Base-by-base conservation (phyloP, 2,113 vertebrate genomes). In the Strix aluco region DNA sequence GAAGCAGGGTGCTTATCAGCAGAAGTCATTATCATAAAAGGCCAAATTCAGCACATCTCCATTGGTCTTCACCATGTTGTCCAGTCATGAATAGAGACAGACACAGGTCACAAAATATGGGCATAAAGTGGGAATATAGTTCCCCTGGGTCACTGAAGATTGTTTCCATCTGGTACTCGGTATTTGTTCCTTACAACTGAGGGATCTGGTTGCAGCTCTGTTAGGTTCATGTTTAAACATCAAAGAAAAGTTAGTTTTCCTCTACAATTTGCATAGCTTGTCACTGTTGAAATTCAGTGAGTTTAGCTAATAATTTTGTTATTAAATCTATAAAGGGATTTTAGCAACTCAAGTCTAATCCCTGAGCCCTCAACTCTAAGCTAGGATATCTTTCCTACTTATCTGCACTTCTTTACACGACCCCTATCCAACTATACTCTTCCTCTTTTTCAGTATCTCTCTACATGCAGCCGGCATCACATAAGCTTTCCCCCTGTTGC, bases 1-100 rank as follows among this genome's bases (percentile, higher is more conserved):
- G 92, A 97, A 95, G 77, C 58, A 81, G 38, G 46, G 86, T 97
- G 80, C 66, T 98, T 95, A 85, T 94, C 66, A 95, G 78, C 84
- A 95, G 92, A 97, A 96, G 29, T 95, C 86, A 84, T 97, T 97
- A 95, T 74, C 65, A 88, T 87, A 96, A 97, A 98, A 94, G 51
- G 86, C 67, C 70, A 89, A 63, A 91, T 93, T 96, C 86, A 88
- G 19, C 52, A 55, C 25, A 67, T 61, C 18, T 62, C 72, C 36
- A 25, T 73, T 79, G 74, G 52, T 46, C 42, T 91, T 87, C 19
- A 54, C 7, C 5, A 11, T 12, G 6, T 40, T 61, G n/a, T 15
- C 44, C 67, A 18, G 34, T 66, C 54, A 62, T 46, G 34, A 75
- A 65, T 13, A 65, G 44, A 85, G 29, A 34, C 38, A 57, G 13